phyloP scores from a whole-genome alignment of 2,888 invertebrate species.

The Apoderus coryli region DNA sequence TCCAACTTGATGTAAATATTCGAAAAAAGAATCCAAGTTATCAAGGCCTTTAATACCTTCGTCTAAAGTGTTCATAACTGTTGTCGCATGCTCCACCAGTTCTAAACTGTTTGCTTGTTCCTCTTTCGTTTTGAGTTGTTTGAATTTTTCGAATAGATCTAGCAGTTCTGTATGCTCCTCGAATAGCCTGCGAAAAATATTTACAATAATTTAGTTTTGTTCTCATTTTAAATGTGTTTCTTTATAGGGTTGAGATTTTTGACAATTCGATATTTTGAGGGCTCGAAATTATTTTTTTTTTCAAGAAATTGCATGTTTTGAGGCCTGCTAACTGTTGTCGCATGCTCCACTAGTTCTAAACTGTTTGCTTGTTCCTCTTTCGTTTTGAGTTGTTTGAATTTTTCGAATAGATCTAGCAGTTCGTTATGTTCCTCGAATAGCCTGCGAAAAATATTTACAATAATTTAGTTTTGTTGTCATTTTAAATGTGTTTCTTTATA shows the following conservation, averaged over 20 bases:
- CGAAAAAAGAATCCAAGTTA: slow-evolving; percentile 71
- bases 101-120: slow-evolving; percentile 70
- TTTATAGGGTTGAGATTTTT: no score
- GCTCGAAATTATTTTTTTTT: no score
- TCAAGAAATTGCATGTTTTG: no score
- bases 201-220: no score
- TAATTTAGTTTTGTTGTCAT: no score
- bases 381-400: slow-evolving; percentile 64
- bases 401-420: slow-evolving; percentile 62
- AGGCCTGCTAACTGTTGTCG: slow-evolving; percentile 76
- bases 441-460: slow-evolving; percentile 48
- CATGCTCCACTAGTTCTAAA: slow-evolving; percentile 74
- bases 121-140: slow-evolving; percentile 61
- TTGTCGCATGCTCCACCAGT: slow-evolving; percentile 73
- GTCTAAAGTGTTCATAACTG: slow-evolving; percentile 80
- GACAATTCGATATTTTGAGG: no score
- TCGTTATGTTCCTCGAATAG: slow-evolving; percentile 77
- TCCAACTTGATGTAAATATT: slow-evolving; percentile 69
- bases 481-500: no score
- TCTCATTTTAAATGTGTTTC: no score
- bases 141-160: slow-evolving; percentile 67
- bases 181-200: slow-evolving; percentile 58
- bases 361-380: slow-evolving; percentile 69
- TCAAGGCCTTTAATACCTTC: slow-evolving; percentile 79
- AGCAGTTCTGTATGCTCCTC: slow-evolving; percentile 71